Conservation (phyloP, 2,797 vertebrate genomes). For the Channallabes apus region DNA sequence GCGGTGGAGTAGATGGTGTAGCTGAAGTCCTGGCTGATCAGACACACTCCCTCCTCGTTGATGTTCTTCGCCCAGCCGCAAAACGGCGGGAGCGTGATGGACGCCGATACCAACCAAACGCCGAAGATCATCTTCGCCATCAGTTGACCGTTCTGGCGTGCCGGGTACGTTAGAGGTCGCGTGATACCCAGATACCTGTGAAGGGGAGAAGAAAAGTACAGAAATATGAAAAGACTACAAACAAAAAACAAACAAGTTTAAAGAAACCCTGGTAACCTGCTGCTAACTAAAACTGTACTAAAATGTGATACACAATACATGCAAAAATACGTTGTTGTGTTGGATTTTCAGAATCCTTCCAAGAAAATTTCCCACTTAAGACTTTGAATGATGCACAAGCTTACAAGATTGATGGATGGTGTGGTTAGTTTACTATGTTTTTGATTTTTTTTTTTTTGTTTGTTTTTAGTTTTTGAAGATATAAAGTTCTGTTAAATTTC, state of each 20-base stretch:
- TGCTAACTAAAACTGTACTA: too few species aligned
- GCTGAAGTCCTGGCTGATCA: constrained; percentile 82
- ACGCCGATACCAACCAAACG: constrained; percentile 80
- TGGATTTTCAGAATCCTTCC: background rate
- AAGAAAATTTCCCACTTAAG: background rate
- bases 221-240: background rate
- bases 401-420: background rate
- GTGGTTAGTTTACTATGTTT: too few species aligned
- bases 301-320: too few species aligned
- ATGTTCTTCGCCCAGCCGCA: constrained; percentile 82
- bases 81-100: constrained; percentile 81
- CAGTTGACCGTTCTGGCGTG: constrained; percentile 79
- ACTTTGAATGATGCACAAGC: background rate
- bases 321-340: background rate
- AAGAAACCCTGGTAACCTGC: background rate
- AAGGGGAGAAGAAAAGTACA: background rate
- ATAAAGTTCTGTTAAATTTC: too few species aligned
- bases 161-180: constrained; percentile 79
- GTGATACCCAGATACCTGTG: constrained; percentile 80
- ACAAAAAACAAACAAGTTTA: background rate
- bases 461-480: too few species aligned
- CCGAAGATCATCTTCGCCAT: constrained; percentile 84
- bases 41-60: constrained; percentile 76
- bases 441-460: too few species aligned
- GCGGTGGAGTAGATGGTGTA: constrained; percentile 84